Base-by-base conservation (phyloP, 92 coral and sea anemone species). In the Siderastrea siderea region DNA sequence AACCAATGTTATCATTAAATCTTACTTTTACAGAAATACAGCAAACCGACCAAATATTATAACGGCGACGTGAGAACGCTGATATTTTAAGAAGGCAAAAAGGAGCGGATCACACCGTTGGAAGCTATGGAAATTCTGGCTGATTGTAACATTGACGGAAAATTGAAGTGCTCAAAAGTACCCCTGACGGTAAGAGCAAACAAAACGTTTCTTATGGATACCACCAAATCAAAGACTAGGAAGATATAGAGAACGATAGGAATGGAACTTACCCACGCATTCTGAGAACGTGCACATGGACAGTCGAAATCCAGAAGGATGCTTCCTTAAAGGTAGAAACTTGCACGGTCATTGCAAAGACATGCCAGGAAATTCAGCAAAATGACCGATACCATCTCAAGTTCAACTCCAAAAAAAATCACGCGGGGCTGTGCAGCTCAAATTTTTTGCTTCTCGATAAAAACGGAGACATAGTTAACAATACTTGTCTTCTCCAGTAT, bases 211-310 rank as follows among this genome's bases (percentile, higher is more conserved):
- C 77, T 91, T 4, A 63, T 91, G 12, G 82, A 88, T 60, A 52
- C 87, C 15, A 69, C 19, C 2, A 60, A 38, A 76, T 86, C 52
- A 60, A 65, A 26, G 12, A 82, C 81, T 91, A 91, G 94, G 91
- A 91, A 87, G 94, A 86, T 64, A 70, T 82, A 3, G 87, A 91
- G 44, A 71, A 47, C 9, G 89, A 91, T 55, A 76, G 87, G 91
- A 91, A 91, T 70, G 94, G 94, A 16, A 15, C 72, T 57, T 87
- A 69, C 70, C 66, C 76, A 5, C 76, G 48, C 48, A 47, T 79
- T 45, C 85, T 87, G 46, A 69, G 90, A 59, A 87, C 80, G 46
- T n/a, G 85, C 52, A 87, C 90, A 38, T 87, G 81, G 90, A 87
- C 85, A 47, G 79, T 79, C 49, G 71, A 87, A 59, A 71, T 87